Percentiles rank a stretch among this genome's conserved stretches.
phyloP scores from a whole-genome alignment of 2,888 invertebrate species.

The Lasioglossum oenotherae region DNA sequence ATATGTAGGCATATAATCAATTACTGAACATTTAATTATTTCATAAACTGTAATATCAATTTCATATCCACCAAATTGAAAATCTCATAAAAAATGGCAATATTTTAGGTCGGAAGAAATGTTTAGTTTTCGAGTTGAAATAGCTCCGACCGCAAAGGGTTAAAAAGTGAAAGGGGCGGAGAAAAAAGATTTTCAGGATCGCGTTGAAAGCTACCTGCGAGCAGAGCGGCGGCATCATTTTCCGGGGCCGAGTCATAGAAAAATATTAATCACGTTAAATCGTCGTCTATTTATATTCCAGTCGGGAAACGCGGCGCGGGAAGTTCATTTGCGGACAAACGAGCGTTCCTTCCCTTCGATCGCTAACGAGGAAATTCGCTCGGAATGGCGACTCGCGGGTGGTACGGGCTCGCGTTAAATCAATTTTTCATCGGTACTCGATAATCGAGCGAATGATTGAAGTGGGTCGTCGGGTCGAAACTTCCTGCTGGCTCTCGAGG shows the following conservation, averaged over 20 bases:
- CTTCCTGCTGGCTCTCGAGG: constrained; percentile 53
- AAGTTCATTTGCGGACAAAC: background rate
- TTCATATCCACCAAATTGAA: too few species aligned
- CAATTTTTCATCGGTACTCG: constrained; percentile 69
- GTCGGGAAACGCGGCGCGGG: background rate
- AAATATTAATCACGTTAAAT: constrained; percentile 8
- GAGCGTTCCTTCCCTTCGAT: constrained; percentile 1
- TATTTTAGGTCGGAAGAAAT: too few species aligned
- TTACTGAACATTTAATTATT: too few species aligned
- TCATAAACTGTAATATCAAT: too few species aligned
- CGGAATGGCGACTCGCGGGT: constrained; percentile 36
- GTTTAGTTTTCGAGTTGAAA: too few species aligned
- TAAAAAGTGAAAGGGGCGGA: background rate
- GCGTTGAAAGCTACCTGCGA: background rate
- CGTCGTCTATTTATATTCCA: background rate
- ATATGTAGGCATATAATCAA: too few species aligned
- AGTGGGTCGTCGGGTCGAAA: constrained; percentile 60
- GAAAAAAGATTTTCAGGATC: background rate
- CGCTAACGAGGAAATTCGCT: constrained; percentile 60
- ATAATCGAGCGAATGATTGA: constrained; percentile 55
- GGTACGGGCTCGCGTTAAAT: constrained; percentile 41
- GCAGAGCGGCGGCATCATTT: background rate
- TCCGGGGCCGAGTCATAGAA: background rate
- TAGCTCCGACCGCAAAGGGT: too few species aligned
- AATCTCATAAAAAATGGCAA: too few species aligned